Base-by-base conservation (phyloP, 2,797 vertebrate species). In the Lagodon rhomboides region DNA sequence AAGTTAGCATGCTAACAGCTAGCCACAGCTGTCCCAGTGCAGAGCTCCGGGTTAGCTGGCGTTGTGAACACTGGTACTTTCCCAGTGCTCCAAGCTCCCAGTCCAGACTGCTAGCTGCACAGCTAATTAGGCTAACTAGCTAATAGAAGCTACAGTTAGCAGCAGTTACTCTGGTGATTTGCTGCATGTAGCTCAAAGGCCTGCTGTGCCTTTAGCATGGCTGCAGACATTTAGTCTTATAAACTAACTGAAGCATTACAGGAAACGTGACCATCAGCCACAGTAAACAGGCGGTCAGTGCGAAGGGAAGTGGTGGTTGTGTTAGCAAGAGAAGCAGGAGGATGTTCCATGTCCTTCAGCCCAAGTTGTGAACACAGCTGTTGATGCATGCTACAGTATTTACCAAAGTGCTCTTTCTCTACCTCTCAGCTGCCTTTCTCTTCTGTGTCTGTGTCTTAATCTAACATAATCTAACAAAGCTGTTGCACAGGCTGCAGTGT, bases 401-500 rank as follows among this genome's bases (percentile, higher is more conserved):
- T 72, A 73, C 79, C 61, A 77, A 83, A 87, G 82, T 38, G 15
- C 64, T 67, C 18, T 64, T 44, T 65, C 51, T 62, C 13, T 64
- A 30, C 51, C 75, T 68, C 46, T 46, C 18, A 0, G 4, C 49
- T 49, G 41, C 60, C 58, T 80, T 64, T 54, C 20, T 47, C 4
- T 59, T 22, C 44, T 23, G 74, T n/a, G 2, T 41, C 3, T 1
- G 9, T 34, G 68, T 70, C 54, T 65, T 55, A 13, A 51, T 43
- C 67, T 54, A 30, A 43, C 22, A 30, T 41, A 41, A 16, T 44
- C 49, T 3, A 68, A 61, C 55, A n/a, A 3, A 34, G 8, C 23
- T 44, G 20, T 12, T 44, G 44, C 18, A 1, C 16, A 22, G 72
- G 20, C 38, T 62, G 2, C 25, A 13, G 49, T 41, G 50, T 23